Base-by-base conservation (phyloP, 2,113 vertebrate species). In the Hystrix brachyura region DNA sequence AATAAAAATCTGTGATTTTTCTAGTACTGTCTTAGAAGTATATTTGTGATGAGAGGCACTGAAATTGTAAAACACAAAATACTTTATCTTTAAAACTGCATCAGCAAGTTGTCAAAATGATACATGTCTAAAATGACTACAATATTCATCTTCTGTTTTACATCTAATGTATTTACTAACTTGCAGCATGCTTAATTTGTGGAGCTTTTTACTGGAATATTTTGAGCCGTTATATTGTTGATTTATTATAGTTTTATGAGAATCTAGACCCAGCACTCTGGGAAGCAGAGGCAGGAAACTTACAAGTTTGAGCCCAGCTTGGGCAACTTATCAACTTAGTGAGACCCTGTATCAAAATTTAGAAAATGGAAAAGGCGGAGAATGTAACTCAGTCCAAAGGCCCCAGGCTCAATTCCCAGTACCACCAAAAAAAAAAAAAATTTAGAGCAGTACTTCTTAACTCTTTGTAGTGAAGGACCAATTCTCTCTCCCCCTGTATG, bases 71-170 rank as follows among this genome's bases (percentile, higher is more conserved):
- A 92, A 96, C 3, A 17, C 55, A 72, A 83, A 90, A 79, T 79
- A 23, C n/a, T 89, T 76, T 17, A 23, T 34, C 67, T 90, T 83
- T 91, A 62, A 89, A 71, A 92, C 82, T 6, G 4, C 34, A 0
- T 74, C 19, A 17, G 82, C 25, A 89, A n/a, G 27, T 78, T 92
- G 67, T 92, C 67, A 92, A 79, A 96, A 83, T 87, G 87, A 69
- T 53, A 46, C 34, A 0, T 76, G 7, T 46, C 46, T 57, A 12
- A 72, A 64, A 43, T 55, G 64, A 59, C 72, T 91, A 71, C 32
- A 89, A 55, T 74, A 34, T 7, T 85, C 84, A 9, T 84, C 62
- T 91, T 94, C 55, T 80, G 23, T 86, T 51, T 84, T 67, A 27
- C n/a, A 25, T 32, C 86, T 71, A 60, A 51, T 80, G 72, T 91